A percentile compares a stretch with the other conserved stretches of the same genome.
Evolutionary conservation across 2,113 vertebrate genomes (phyloP).

Genomic region (Hiodon alosoides): DNA sequence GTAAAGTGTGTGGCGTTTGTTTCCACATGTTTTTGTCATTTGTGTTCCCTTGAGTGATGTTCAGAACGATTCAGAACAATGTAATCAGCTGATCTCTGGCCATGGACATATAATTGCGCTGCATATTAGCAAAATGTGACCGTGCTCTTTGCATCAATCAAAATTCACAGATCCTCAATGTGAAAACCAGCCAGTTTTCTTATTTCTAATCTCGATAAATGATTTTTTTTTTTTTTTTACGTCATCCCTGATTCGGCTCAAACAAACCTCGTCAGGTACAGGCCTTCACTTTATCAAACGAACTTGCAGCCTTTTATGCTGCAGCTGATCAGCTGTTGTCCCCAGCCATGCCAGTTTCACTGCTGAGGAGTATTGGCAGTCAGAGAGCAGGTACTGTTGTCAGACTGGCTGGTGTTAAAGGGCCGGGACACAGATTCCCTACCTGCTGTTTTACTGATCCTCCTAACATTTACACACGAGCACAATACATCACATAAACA

Average conservation of each 20-base stretch:
- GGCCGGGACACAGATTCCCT: no score
- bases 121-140: constrained; percentile 32
- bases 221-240: background rate
- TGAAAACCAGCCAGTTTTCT: constrained; percentile 18
- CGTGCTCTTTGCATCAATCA: constrained; percentile 40
- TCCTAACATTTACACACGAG: background rate
- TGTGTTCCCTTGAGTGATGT: background rate
- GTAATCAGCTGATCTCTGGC: constrained; percentile 26
- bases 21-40: background rate
- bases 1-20: background rate
- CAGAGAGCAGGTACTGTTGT: no score
- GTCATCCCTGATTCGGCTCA: no score
- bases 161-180: constrained; percentile 27
- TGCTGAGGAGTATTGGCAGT: no score
- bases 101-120: constrained; percentile 18
- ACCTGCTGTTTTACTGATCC: no score
- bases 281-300: no score
- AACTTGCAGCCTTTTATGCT: no score
- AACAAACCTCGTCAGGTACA: no score
- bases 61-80: constrained; percentile 35
- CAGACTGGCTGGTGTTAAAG: no score
- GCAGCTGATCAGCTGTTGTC: no score
- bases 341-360: no score
- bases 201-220: constrained; percentile 10
- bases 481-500: background rate